Evolutionary conservation across 1,140 invertebrate genomes (phyloP).

Genomic region (Paralvinella palmiformis): DNA sequence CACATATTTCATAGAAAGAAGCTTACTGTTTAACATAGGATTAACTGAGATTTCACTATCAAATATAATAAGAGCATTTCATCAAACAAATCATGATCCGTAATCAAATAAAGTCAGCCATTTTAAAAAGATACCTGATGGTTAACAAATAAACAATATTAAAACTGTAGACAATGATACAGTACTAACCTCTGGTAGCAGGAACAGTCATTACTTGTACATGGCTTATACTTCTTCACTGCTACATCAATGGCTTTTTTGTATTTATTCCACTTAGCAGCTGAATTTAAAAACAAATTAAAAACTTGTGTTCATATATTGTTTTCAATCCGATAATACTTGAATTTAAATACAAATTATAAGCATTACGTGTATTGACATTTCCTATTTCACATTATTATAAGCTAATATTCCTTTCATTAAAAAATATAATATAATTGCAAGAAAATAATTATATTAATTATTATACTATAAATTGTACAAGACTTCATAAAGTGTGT

Average conservation of each 20-base stretch:
- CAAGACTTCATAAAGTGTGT: too few species aligned
- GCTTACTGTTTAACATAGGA: too few species aligned
- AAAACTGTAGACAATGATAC: neutral
- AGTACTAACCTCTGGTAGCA: conserved; percentile 1
- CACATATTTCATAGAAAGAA: too few species aligned
- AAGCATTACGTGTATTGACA: too few species aligned
- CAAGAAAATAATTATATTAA: too few species aligned
- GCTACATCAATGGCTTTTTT: neutral
- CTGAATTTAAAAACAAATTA: neutral
- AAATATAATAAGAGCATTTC: neutral
- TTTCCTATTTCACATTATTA: too few species aligned
- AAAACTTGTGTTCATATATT: too few species aligned
- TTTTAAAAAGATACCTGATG: neutral
- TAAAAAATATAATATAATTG: too few species aligned
- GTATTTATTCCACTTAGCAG: conserved; percentile 7
- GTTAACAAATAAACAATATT: neutral
- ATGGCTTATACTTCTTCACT: neutral
- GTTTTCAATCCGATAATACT: too few species aligned
- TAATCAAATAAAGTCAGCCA: neutral
- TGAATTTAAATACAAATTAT: too few species aligned
- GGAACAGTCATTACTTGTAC: conserved; percentile 3
- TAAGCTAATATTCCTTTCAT: too few species aligned
- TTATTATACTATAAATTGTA: too few species aligned
- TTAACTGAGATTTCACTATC: neutral
- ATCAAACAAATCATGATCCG: neutral